Base-by-base conservation (phyloP, 2,888 invertebrate species). In the Dugesia japonica region DNA sequence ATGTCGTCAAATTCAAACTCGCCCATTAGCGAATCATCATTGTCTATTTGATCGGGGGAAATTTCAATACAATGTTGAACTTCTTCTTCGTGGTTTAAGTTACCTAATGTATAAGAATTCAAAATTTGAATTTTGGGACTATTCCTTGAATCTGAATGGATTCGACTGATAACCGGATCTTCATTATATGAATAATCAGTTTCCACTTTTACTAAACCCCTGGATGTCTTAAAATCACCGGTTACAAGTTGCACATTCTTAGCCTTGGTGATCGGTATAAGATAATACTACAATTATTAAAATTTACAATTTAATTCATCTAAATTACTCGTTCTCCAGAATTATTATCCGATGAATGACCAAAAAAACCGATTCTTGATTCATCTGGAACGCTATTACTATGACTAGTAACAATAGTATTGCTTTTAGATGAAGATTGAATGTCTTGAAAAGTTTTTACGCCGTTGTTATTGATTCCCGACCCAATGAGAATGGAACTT, bases 1-100 rank as follows among this genome's bases (percentile, higher is more conserved):
- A 56, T 56, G 17, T 56, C 56, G 23, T 56, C 56, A 56, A 56
- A 56, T n/a, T 56, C 56, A n/a, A 56, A 56, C 56, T 56, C 56
- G 1, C 56, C 56, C 56, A 56, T 56, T n/a, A 56, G 56, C 23
- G 56, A 56, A 56, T 56, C 56, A 23, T 56, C 56, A 56, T 56
- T 56, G 23, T 56, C 56, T 56, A 56, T 56, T 56, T 56, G 56
- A 13, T 56, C 56, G 1, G 56, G 56, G 4, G 56, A 56, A 13
- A 56, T 56, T 56, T 56, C 56, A 56, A 56, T 56, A 56, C 56
- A 56, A 56, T 56, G 4, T 20, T 56, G 56, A 56, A 56, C 56
- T 56, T 56, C 56, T 56, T 56, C 56, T 56, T 56, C 56, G 23
- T 56, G 56, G 17, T n/a, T 56, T 56, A 56, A 20, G 4, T 4